Conservation (phyloP, 64 coral and sea anemone species). For the Trachythela sp. region DNA sequence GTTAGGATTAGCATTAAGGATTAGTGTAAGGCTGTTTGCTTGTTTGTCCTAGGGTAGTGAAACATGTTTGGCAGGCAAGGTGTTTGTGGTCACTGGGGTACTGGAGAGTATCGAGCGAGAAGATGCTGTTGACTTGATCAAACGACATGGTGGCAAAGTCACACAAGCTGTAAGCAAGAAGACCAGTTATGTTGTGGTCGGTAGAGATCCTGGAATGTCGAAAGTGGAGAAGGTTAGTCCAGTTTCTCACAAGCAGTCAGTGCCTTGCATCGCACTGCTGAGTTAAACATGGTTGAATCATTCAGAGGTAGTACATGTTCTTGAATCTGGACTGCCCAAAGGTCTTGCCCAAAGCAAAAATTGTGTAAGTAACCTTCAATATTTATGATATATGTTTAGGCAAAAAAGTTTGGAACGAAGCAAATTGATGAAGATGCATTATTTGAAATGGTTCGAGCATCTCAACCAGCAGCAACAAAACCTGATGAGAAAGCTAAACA, state of each 20-base stretch:
- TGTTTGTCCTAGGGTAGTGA: slow-evolving; percentile 55
- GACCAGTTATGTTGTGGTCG: slow-evolving; percentile 74
- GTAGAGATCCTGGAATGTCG: slow-evolving; percentile 59
- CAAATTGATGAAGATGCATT: slow-evolving; percentile 74
- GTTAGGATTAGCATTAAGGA: no score
- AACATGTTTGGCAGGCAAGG: slow-evolving; percentile 73
- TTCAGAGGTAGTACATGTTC: no score
- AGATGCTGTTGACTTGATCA: slow-evolving; percentile 64
- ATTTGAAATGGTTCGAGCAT: slow-evolving; percentile 50
- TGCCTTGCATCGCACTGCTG: background rate
- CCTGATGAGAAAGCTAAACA: slow-evolving; percentile 19
- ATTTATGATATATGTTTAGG: slow-evolving; percentile 26
- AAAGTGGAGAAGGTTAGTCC: slow-evolving; percentile 66
- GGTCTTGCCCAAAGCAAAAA: background rate
- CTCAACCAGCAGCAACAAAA: slow-evolving; percentile 8
- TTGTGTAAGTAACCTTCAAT: background rate
- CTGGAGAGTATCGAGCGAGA: slow-evolving; percentile 84
- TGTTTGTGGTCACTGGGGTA: slow-evolving; percentile 81
- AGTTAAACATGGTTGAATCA: no score
- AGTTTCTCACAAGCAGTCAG: background rate
- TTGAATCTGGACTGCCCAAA: background rate
- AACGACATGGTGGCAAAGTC: slow-evolving; percentile 80
- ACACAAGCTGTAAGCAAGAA: slow-evolving; percentile 82
- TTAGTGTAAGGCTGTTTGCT: background rate
- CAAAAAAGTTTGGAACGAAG: slow-evolving; percentile 57